These are phyloP conservation scores for Bos indicus DNA, from an alignment of 2,113 vertebrate species.

Conservation along the genomic window DNA sequence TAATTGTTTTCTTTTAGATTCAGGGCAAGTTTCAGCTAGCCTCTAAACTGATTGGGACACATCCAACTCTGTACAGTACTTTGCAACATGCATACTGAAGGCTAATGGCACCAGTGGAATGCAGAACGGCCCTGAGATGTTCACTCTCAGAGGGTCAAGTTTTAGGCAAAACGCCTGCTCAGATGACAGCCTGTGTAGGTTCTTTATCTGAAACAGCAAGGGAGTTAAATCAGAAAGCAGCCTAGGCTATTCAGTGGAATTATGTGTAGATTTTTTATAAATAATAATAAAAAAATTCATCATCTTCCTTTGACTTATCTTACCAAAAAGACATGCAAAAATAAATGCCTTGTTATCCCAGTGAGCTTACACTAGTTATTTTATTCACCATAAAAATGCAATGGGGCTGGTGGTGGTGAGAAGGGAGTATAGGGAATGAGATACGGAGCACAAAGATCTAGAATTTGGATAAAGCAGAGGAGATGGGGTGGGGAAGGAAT, in stretches of 20 bases:
- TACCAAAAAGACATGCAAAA: conserved; percentile 35
- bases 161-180: conserved; percentile 50
- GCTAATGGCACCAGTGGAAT: conserved; percentile 60
- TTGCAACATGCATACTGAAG: conserved; percentile 4
- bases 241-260: conserved; percentile 37
- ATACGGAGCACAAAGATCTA: neutral
- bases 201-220: conserved; percentile 62
- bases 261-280: conserved; percentile 30
- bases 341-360: neutral
- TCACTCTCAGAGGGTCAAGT: conserved; percentile 51
- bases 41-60: conserved; percentile 40
- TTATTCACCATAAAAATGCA: conserved; percentile 43
- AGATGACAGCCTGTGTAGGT: conserved; percentile 32
- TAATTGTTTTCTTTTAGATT: neutral
- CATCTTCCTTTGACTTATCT: conserved; percentile 11
- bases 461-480: neutral
- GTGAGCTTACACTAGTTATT: neutral
- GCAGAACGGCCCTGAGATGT: neutral
- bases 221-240: conserved; percentile 55
- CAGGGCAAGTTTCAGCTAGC: conserved; percentile 42
- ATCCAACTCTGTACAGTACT: conserved; percentile 20
- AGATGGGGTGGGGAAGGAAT: neutral
- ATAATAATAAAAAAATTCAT: neutral
- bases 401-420: neutral
- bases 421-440: neutral